phyloP scores from a whole-genome alignment of 2,888 invertebrate species.

The Drosophila atripex region DNA sequence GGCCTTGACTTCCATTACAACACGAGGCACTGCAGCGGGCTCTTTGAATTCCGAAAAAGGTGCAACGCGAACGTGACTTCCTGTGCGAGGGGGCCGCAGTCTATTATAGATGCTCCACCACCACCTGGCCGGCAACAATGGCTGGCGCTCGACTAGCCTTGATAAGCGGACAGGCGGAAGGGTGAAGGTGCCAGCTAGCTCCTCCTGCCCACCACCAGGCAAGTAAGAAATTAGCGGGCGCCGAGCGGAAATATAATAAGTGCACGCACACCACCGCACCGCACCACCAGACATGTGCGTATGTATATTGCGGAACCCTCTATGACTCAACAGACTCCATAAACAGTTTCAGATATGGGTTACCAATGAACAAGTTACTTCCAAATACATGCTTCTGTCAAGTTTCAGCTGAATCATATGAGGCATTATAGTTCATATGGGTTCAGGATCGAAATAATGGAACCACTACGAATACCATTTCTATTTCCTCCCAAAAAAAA shows the following conservation, averaged over 20 bases:
- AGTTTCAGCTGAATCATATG: background rate
- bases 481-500: too few relatives aligned
- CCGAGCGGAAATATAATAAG: constrained; percentile 79
- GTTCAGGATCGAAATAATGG: too few relatives aligned
- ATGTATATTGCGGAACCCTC: too few relatives aligned
- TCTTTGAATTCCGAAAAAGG: constrained; percentile 64
- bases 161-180: constrained; percentile 36
- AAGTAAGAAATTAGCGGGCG: constrained; percentile 62
- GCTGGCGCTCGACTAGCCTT: constrained; percentile 60
- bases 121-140: constrained; percentile 58
- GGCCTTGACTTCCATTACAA: constrained; percentile 63
- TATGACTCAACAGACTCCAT: background rate
- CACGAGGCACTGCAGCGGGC: constrained; percentile 32
- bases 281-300: too few relatives aligned
- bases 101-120: constrained; percentile 8
- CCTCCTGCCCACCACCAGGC: constrained; percentile 2
- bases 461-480: too few relatives aligned
- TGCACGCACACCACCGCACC: constrained; percentile 24
- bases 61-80: constrained; percentile 74
- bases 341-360: constrained; percentile 1
- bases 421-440: too few relatives aligned
- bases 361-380: background rate
- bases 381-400: background rate
- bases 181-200: constrained; percentile 15
- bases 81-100: constrained; percentile 39